Evolutionary conservation across 2,888 invertebrate genomes (phyloP), one percentile per base, ranked within the genome.

Genomic region (Drosophila subquinaria): DNA sequence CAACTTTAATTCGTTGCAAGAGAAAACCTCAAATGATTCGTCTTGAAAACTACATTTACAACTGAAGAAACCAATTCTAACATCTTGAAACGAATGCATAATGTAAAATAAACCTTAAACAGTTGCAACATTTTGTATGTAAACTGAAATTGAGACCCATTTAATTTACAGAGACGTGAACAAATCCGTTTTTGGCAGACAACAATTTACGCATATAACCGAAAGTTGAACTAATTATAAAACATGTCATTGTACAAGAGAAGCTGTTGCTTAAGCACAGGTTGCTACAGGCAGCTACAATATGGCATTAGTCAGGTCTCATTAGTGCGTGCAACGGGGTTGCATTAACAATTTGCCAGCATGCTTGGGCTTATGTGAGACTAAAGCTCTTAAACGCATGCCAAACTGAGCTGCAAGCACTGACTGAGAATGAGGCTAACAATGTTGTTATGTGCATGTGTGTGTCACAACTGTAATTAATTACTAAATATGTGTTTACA

Each of bases 381-480:
- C 62, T 57, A 60, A 62, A 73, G 64, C 69, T 73, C 67, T 76
- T 79, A 82, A 76, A 73, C 76, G 63, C 71, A 69, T 82, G 82
- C 69, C 73, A 79, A 73, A 53, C 79, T 55, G 36, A 65, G 55
- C 65, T 68, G 38, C 61, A 67, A 59, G 53, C 64, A 50, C 53
- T 47, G 42, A 43, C 53, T 35, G 57, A 43, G 38, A 77, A 79
- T 66, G 66, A 53, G 71, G 63, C 63, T 70, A 75, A 64, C 76
- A 79, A 79, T 71, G 56, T 66, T 69, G 36, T 45, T 20, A 9
- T 59, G 56, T 35, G 38, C 36, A 5, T 50, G 59, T 53, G 57
- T 64, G 51, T 64, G 86, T 61, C 69, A 69, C 77, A 85, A 81
- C 67, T 79, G 79, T 81, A 87, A 87, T 87, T 90, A 87, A 87